phyloP scores from a whole-genome alignment of 2,888 invertebrate genomes.

The Acleris laterana region DNA sequence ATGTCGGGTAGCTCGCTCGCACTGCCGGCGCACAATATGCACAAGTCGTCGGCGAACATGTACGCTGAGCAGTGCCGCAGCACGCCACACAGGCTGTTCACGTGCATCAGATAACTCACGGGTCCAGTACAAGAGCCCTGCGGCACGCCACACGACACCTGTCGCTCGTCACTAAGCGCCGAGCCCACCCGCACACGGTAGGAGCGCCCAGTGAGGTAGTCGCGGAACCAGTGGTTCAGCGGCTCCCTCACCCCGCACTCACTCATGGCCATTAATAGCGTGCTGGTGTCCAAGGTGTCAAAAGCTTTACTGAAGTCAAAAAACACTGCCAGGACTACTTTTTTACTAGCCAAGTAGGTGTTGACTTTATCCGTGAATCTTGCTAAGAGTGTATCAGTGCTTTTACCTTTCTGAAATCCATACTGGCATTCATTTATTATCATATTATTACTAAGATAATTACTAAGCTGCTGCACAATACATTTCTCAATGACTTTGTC shows the following conservation, averaged over 20 bases:
- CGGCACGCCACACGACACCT: constrained; percentile 16
- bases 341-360: background rate
- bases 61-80: background rate
- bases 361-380: background rate
- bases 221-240: background rate
- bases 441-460: background rate
- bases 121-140: constrained; percentile 26
- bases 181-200: background rate
- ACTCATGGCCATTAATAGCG: background rate
- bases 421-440: background rate
- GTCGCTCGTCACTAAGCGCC: background rate
- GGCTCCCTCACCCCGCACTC: constrained; percentile 6
- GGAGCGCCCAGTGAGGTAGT: background rate
- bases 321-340: too few relatives aligned
- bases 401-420: background rate
- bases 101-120: constrained; percentile 23
- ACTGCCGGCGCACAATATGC: constrained; percentile 1
- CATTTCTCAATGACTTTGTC: background rate
- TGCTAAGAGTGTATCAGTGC: background rate
- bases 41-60: constrained; percentile 27
- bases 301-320: too few relatives aligned
- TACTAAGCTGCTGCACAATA: background rate
- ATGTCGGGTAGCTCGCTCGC: background rate
- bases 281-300: background rate
- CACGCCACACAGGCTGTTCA: too few relatives aligned